Conservation (phyloP, 2,113 vertebrate species). For the Helogale parvula region DNA sequence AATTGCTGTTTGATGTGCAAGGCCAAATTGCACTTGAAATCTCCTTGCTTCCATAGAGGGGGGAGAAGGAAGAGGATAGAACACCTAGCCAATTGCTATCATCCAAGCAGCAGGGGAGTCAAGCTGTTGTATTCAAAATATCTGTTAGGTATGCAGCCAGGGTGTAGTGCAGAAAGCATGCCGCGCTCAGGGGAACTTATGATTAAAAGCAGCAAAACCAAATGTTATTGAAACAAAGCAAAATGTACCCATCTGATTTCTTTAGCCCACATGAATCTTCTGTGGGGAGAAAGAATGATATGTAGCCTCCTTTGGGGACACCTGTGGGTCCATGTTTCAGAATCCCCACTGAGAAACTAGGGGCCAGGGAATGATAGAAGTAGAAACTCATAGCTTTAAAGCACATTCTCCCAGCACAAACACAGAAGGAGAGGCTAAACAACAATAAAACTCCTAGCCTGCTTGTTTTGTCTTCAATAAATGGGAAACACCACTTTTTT, state of each 20-base stretch:
- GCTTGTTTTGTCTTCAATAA: neutral
- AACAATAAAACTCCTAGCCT: neutral
- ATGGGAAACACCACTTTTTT: neutral
- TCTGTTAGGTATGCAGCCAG: constrained; percentile 70
- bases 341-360: neutral
- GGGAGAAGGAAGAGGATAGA: constrained; percentile 58
- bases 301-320: neutral
- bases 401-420: neutral
- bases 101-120: constrained; percentile 70
- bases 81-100: constrained; percentile 79
- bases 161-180: constrained; percentile 26
- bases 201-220: constrained; percentile 79
- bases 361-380: neutral
- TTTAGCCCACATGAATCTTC: neutral
- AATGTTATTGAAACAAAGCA: constrained; percentile 82
- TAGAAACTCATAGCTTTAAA: neutral
- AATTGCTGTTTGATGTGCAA: constrained; percentile 76
- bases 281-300: neutral
- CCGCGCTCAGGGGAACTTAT: constrained; percentile 19
- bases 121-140: constrained; percentile 78
- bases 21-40: constrained; percentile 78
- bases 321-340: neutral
- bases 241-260: constrained; percentile 17
- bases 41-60: constrained; percentile 73
- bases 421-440: neutral